Conservation (phyloP, 1,140 invertebrate species). For the Zaprionus vittiger region DNA sequence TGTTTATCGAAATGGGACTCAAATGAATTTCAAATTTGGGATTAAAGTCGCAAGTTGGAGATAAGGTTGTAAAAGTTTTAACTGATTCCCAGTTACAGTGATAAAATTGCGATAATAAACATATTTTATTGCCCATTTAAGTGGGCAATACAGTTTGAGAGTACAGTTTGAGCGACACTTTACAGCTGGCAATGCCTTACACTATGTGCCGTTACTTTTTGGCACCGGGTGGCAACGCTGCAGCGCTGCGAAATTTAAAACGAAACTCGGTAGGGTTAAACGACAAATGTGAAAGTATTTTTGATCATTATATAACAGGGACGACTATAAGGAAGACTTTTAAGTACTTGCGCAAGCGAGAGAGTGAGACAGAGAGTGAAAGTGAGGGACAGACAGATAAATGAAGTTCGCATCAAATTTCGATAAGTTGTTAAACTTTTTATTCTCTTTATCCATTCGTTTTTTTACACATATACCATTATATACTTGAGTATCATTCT, state of each 20-base stretch:
- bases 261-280: neutral
- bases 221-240: conserved; percentile 28
- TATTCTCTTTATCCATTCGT: conserved; percentile 67
- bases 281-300: conserved; percentile 21
- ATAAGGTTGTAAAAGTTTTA: neutral
- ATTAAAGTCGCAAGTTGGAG: neutral
- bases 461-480: conserved; percentile 56
- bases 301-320: neutral
- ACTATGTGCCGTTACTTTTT: conserved; percentile 29
- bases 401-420: neutral
- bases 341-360: conserved; percentile 3
- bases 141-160: neutral
- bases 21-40: conserved; percentile 7
- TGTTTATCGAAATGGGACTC: conserved; percentile 29
- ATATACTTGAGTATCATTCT: conserved; percentile 75
- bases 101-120: conserved; percentile 2
- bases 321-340: conserved; percentile 1
- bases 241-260: conserved; percentile 3
- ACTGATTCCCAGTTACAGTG: conserved; percentile 3
- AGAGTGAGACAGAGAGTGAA: neutral
- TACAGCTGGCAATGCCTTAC: conserved; percentile 21
- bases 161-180: conserved; percentile 1
- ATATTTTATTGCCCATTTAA: conserved; percentile 11
- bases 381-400: neutral
- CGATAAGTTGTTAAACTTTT: conserved; percentile 64